Conservation (phyloP, 2,113 vertebrate species). For the Tyrannus savana region DNA sequence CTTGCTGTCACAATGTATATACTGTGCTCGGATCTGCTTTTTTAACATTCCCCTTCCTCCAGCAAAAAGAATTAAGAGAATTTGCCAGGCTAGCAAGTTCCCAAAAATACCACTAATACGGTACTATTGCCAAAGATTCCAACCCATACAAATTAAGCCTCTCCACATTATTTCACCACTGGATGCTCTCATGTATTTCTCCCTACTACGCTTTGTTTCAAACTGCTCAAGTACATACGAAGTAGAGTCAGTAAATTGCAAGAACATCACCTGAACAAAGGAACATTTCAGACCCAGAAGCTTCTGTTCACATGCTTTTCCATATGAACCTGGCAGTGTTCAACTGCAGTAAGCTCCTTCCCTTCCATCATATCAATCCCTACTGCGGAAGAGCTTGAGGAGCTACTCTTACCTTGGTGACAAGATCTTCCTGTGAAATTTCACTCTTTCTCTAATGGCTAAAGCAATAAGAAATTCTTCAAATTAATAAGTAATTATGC, state of each 20-base stretch:
- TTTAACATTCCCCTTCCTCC: not conserved
- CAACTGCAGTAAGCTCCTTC: not conserved
- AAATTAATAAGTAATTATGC: not conserved
- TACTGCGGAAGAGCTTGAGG: not conserved
- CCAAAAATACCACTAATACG: not conserved
- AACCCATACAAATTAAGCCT: not conserved
- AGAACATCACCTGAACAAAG: not conserved
- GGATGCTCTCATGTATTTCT: not conserved
- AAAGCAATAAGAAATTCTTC: not conserved
- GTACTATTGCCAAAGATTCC: not conserved
- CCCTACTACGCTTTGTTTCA: not conserved
- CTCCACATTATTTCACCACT: not conserved
- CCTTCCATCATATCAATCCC: not conserved
- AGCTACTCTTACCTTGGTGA: rapidly evolving
- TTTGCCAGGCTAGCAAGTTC: not conserved
- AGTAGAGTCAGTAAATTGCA: not conserved
- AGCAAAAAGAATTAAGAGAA: not conserved
- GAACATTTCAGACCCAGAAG: not conserved
- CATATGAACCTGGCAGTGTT: not conserved
- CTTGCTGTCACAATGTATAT: not conserved
- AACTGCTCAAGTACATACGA: not conserved
- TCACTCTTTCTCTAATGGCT: not conserved
- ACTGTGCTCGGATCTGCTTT: not conserved
- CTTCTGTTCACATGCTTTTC: not conserved
- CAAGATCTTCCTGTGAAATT: not conserved